Percentiles rank a stretch among this genome's conserved stretches.
phyloP scores from a whole-genome alignment of 2,113 vertebrate genomes.

The Pollimyrus isidori region DNA sequence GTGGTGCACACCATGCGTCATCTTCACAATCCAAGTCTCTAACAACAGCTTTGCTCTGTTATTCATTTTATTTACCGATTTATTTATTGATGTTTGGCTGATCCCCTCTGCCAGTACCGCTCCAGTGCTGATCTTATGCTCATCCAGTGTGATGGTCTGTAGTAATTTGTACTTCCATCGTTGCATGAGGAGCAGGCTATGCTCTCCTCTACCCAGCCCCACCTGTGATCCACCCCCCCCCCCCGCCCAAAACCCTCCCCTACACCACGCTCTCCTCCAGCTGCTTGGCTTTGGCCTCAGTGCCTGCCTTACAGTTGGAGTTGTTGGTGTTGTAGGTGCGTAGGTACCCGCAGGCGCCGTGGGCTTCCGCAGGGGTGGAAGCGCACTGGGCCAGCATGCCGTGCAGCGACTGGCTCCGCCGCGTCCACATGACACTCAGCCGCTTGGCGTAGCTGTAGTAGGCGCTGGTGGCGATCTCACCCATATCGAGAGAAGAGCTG shows the following conservation, averaged over 20 bases:
- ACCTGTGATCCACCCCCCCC: no score
- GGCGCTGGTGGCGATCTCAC: slow-evolving; percentile 49
- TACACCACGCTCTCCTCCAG: slow-evolving; percentile 83
- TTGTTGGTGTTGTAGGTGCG: slow-evolving; percentile 51
- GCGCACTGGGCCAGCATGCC: slow-evolving; percentile 72
- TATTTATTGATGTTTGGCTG: background rate
- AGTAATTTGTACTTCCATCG: background rate
- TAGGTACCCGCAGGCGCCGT: slow-evolving; percentile 45
- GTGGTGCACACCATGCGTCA: background rate
- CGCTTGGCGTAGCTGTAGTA: slow-evolving; percentile 75
- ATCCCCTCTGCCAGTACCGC: background rate
- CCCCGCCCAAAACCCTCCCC: background rate
- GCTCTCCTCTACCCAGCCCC: background rate
- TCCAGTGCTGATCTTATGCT: background rate
- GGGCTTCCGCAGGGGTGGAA: slow-evolving; percentile 48
- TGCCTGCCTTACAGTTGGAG: slow-evolving; percentile 54
- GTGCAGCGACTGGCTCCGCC: slow-evolving; percentile 79
- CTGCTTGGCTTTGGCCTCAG: slow-evolving; percentile 48
- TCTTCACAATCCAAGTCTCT: background rate
- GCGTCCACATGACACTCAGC: slow-evolving; percentile 77
- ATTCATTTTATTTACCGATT: background rate
- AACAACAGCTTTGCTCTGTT: background rate
- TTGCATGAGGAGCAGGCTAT: background rate
- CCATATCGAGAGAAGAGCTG: slow-evolving; percentile 79
- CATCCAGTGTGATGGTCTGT: background rate